phyloP scores from a whole-genome alignment of 2,113 vertebrate genomes.

The Atherinomorus stipes region DNA sequence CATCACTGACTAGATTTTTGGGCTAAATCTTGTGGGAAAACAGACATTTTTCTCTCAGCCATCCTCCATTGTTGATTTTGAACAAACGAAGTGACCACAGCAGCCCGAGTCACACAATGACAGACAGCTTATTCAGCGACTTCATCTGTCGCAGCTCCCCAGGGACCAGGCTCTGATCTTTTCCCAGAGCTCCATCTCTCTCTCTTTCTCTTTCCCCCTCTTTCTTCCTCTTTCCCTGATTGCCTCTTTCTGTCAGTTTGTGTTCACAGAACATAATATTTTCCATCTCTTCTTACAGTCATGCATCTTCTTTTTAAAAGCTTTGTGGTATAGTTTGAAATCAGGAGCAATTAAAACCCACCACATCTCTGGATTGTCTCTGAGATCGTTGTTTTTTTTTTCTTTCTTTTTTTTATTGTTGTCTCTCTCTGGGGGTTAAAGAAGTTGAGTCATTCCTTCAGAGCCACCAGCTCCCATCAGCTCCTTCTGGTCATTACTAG shows the following conservation, averaged over 20 bases:
- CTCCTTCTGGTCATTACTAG: constrained; percentile 80
- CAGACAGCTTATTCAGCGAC: constrained; percentile 83
- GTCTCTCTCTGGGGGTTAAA: constrained; percentile 71
- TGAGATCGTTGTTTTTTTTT: constrained; percentile 59
- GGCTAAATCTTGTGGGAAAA: constrained; percentile 79
- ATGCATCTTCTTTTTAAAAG: background rate
- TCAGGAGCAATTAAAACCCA: background rate
- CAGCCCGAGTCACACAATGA: constrained; percentile 81
- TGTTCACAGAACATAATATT: constrained; percentile 37
- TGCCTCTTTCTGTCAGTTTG: constrained; percentile 34
- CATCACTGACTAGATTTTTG: constrained; percentile 63
- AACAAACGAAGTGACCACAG: constrained; percentile 81
- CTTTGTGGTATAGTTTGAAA: background rate
- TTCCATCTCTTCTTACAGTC: background rate
- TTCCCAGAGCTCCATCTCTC: constrained; percentile 79
- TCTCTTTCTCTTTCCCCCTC: constrained; percentile 58
- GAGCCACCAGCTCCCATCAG: constrained; percentile 78
- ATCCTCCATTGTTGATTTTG: constrained; percentile 75
- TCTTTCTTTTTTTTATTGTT: constrained; percentile 70
- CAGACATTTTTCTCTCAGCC: constrained; percentile 74
- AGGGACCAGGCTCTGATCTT: constrained; percentile 80
- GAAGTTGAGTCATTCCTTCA: constrained; percentile 77
- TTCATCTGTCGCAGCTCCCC: constrained; percentile 81
- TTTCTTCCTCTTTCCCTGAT: constrained; percentile 36
- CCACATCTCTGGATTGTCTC: background rate